phyloP scores from a whole-genome alignment of 2,113 vertebrate species.

The Ardeotis arabs region DNA sequence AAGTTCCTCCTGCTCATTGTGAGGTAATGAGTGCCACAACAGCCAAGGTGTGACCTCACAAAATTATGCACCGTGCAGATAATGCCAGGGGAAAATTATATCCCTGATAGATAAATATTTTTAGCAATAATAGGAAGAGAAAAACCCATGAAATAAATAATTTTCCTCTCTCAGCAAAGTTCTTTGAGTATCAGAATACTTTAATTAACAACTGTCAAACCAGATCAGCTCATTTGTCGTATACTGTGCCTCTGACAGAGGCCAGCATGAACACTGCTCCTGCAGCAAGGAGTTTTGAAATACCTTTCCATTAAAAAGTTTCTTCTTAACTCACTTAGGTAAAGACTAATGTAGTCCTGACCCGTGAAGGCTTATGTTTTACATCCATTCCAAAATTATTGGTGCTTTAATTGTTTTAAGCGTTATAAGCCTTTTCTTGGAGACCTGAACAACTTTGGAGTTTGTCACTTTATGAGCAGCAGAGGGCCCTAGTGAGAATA shows the following conservation, averaged over 20 bases:
- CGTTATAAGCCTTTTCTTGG: background rate
- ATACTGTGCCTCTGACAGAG: background rate
- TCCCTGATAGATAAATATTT: background rate
- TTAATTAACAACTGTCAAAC: background rate
- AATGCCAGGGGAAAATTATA: background rate
- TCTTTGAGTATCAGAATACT: background rate
- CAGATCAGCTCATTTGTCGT: background rate
- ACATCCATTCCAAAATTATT: background rate
- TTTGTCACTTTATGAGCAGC: background rate
- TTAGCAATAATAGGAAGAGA: background rate
- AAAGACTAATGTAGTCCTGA: background rate
- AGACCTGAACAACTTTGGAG: background rate
- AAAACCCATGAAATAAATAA: background rate
- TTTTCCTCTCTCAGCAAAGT: background rate
- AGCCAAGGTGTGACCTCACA: background rate
- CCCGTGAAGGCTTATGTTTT: background rate
- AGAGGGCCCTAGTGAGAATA: background rate
- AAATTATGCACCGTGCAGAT: background rate
- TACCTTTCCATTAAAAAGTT: background rate
- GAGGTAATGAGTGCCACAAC: background rate
- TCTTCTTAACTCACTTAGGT: background rate
- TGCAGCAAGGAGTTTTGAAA: background rate
- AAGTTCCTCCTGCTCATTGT: background rate
- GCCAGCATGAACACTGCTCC: background rate
- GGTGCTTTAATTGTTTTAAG: background rate